Evolutionary conservation across 1,140 invertebrate genomes (phyloP).

Genomic region (Drusus annulatus): DNA sequence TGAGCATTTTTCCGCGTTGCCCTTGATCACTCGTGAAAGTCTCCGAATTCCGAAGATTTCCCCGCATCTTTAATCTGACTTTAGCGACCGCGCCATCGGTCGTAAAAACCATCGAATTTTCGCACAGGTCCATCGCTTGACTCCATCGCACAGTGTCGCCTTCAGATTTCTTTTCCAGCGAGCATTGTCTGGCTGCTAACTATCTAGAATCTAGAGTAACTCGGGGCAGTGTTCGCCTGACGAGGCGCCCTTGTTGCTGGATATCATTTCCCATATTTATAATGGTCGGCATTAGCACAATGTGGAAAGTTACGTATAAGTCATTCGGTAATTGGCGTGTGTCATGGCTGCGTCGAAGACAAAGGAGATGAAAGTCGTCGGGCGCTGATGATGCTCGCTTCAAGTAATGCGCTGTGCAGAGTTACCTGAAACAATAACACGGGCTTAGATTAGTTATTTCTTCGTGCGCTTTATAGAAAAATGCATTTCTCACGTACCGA

Average conservation of each 20-base stretch:
- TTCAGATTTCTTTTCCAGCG: not conserved
- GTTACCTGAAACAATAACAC: constrained; percentile 50
- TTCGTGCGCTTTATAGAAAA: not conserved
- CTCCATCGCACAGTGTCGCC: not conserved
- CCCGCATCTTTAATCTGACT: constrained; percentile 50
- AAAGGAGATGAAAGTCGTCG: constrained; percentile 55
- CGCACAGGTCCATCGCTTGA: constrained; percentile 35
- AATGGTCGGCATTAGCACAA: constrained; percentile 24
- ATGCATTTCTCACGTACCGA: constrained; percentile 9
- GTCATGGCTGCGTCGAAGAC: constrained; percentile 49
- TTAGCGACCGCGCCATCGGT: constrained; percentile 44
- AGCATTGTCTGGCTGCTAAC: constrained; percentile 1
- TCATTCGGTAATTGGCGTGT: constrained; percentile 50
- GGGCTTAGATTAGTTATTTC: not conserved
- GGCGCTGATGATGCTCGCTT: constrained; percentile 28
- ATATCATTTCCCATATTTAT: constrained; percentile 37
- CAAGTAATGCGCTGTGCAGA: not conserved
- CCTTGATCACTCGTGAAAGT: not conserved
- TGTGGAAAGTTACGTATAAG: constrained; percentile 55
- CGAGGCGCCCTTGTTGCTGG: constrained; percentile 16
- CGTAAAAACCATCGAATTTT: constrained; percentile 39
- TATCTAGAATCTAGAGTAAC: not conserved
- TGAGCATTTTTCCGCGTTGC: constrained; percentile 35
- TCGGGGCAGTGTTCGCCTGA: not conserved
- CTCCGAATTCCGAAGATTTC: not conserved